phyloP scores from a whole-genome alignment of 2,888 invertebrate species.

The Pterobdella sp. region DNA sequence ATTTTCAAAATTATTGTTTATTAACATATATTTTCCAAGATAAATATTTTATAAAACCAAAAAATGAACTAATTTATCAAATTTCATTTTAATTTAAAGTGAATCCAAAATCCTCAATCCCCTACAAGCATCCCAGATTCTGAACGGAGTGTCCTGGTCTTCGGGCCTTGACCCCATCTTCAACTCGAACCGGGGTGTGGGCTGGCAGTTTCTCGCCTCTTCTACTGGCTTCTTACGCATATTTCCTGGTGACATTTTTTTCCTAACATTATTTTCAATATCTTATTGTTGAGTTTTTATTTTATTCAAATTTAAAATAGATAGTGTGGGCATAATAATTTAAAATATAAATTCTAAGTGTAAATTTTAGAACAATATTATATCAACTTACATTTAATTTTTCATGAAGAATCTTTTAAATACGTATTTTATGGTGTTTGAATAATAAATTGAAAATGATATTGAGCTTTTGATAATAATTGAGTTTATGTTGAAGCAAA shows the following conservation, averaged over 20 bases:
- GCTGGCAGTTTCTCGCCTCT: conserved; percentile 97
- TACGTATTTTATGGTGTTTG: not conserved
- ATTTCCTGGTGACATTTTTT: conserved; percentile 70
- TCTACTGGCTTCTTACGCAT: conserved; percentile 82
- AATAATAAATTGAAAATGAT: conserved; percentile 2
- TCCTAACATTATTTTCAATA: no score
- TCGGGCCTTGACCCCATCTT: conserved; percentile 75
- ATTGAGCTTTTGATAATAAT: no score
- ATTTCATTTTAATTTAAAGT: not conserved
- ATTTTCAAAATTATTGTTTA: no score
- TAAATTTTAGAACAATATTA: not conserved
- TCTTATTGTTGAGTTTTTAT: no score
- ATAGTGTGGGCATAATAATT: no score
- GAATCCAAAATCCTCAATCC: not conserved
- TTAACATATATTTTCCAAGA: no score
- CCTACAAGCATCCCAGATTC: conserved; percentile 64
- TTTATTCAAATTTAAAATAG: no score
- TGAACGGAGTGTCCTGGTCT: conserved; percentile 87
- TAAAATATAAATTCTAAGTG: not conserved
- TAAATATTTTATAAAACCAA: no score
- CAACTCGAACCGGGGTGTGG: conserved; percentile 74
- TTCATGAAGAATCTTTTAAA: not conserved
- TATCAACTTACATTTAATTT: not conserved
- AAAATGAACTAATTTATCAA: no score
- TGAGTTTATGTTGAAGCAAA: no score